These are phyloP conservation scores for Polyommatus iphigenia DNA, from an alignment of 2,888 invertebrate species.

Conservation along the genomic window DNA sequence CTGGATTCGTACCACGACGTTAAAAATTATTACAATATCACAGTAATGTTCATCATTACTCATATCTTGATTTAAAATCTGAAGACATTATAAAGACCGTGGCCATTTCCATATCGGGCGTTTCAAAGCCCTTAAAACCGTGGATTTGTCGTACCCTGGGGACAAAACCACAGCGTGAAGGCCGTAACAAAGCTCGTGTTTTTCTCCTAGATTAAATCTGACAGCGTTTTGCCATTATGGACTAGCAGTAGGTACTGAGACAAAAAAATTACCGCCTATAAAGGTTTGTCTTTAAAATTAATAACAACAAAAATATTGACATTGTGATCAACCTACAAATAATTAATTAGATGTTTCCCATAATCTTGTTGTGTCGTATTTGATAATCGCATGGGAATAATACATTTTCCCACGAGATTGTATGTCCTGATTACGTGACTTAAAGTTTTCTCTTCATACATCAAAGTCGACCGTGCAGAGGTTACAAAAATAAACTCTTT, in stretches of 20 bases:
- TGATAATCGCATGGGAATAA: too few species aligned
- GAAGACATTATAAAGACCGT: background rate
- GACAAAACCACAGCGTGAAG: background rate
- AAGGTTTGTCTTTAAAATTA: too few species aligned
- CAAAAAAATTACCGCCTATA: background rate
- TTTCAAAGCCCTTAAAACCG: conserved; percentile 8
- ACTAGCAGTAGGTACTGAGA: background rate
- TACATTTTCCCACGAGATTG: too few species aligned
- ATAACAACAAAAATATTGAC: too few species aligned
- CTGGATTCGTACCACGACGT: background rate
- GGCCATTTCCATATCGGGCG: background rate
- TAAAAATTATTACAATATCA: background rate
- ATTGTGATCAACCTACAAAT: too few species aligned
- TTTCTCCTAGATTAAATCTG: conserved; percentile 14
- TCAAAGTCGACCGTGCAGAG: too few species aligned
- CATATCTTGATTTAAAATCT: background rate
- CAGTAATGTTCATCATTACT: background rate
- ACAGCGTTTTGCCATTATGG: background rate
- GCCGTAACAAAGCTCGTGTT: conserved; percentile 14
- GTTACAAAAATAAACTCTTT: too few species aligned
- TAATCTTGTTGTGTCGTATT: too few species aligned
- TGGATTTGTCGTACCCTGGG: conserved; percentile 15
- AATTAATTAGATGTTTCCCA: too few species aligned
- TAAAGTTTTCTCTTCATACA: too few species aligned
- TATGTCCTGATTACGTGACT: too few species aligned